These are phyloP conservation scores for Margaritifera margaritifera DNA, from an alignment of 2,888 invertebrate genomes.

Conservation along the genomic window DNA sequence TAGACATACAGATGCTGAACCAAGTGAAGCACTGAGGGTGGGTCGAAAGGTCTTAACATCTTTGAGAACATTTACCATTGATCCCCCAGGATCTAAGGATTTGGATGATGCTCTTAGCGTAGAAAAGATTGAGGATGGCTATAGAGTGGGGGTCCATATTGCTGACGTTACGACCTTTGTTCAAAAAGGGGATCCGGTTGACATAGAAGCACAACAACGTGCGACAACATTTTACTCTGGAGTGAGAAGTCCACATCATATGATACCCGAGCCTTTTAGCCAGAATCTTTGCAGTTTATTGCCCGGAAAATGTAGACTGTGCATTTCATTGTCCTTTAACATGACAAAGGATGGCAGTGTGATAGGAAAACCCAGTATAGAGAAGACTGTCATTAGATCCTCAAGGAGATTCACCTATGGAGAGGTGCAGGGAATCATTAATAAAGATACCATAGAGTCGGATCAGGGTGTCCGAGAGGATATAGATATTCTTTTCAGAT, in stretches of 20 bases:
- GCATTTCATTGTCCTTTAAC: constrained; percentile 49
- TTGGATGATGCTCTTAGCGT: constrained; percentile 52
- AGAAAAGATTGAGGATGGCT: constrained; percentile 16
- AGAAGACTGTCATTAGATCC: constrained; percentile 35
- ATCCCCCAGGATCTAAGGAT: constrained; percentile 40
- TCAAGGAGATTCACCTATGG: constrained; percentile 36
- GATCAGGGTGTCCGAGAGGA: constrained; percentile 4
- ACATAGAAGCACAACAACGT: constrained; percentile 44
- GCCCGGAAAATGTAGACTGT: constrained; percentile 36
- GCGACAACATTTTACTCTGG: constrained; percentile 42
- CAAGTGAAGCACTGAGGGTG: neutral
- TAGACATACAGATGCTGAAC: constrained; percentile 14
- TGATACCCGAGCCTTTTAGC: constrained; percentile 55
- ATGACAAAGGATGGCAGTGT: constrained; percentile 15
- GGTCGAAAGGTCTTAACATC: constrained; percentile 33
- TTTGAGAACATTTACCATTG: constrained; percentile 45
- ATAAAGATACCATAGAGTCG: constrained; percentile 1
- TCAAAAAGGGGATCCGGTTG: constrained; percentile 35
- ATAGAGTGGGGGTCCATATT: constrained; percentile 47
- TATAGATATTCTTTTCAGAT: constrained; percentile 15
- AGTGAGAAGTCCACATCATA: constrained; percentile 28
- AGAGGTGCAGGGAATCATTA: constrained; percentile 44
- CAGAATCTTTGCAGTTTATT: constrained; percentile 45
- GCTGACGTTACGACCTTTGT: constrained; percentile 48
- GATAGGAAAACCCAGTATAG: constrained; percentile 2